Conservation (phyloP, 2,888 invertebrate genomes). For the Agapostemon virescens region DNA sequence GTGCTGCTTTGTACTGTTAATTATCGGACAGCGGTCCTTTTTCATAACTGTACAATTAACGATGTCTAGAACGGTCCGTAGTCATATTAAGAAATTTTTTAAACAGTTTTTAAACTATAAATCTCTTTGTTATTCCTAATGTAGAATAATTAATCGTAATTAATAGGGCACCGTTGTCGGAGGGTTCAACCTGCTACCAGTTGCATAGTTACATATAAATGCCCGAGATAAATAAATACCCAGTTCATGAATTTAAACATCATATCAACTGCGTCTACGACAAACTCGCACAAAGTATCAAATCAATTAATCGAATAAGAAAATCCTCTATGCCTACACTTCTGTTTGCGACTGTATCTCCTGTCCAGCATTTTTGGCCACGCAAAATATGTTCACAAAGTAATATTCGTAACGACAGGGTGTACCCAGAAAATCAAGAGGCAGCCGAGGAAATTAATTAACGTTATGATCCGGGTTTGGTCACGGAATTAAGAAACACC, state of each 20-base stretch:
- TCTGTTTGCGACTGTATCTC: not conserved
- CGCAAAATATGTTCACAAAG: not conserved
- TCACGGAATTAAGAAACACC: constrained; percentile 53
- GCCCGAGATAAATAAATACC: not conserved
- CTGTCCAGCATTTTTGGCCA: not conserved
- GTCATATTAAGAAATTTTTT: too few relatives aligned
- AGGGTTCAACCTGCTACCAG: too few relatives aligned
- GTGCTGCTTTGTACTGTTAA: too few relatives aligned
- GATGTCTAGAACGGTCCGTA: too few relatives aligned
- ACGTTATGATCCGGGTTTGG: constrained; percentile 36
- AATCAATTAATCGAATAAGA: not conserved
- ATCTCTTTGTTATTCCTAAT: too few relatives aligned
- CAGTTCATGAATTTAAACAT: too few relatives aligned
- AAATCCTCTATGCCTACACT: not conserved
- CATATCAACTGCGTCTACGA: not conserved
- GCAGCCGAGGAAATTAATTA: constrained; percentile 45
- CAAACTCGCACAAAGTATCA: not conserved
- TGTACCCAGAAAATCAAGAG: not conserved
- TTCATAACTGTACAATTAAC: too few relatives aligned
- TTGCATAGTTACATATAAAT: not conserved
- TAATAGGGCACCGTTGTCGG: too few relatives aligned
- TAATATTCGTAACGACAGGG: not conserved
- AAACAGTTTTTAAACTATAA: too few relatives aligned
- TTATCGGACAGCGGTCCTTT: too few relatives aligned
- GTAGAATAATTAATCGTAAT: too few relatives aligned